Evolutionary conservation across 2,888 invertebrate genomes (phyloP).

Genomic region (Melikaiella ostensackeni): DNA sequence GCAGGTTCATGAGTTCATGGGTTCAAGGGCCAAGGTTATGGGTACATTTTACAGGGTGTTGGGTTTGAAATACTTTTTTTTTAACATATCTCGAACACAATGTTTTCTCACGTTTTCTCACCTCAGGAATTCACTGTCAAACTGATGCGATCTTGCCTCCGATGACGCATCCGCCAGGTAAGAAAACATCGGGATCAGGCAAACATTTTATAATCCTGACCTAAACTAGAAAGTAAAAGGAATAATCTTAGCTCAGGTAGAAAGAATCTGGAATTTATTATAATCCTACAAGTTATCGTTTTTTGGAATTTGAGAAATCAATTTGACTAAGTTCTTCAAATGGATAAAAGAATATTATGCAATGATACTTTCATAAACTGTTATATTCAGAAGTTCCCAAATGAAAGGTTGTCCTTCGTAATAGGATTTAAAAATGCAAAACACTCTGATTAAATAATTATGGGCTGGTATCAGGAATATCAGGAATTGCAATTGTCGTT

Average conservation of each 20-base stretch:
- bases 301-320: not conserved
- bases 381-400: too few species aligned
- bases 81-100: not conserved
- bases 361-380: too few species aligned
- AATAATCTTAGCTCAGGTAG: not conserved
- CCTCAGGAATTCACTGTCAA: slow-evolving; percentile 3
- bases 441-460: too few species aligned
- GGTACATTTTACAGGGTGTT: slow-evolving; percentile 1
- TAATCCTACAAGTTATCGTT: not conserved
- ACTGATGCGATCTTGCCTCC: not conserved
- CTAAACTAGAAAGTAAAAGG: not conserved
- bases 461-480: too few species aligned
- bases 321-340: too few species aligned
- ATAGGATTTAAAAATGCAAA: too few species aligned
- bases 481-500: too few species aligned
- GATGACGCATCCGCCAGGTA: slow-evolving; percentile 6
- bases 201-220: not conserved
- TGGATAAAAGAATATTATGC: too few species aligned
- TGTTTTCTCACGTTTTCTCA: slow-evolving; percentile 17
- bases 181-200: not conserved
- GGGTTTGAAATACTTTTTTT: not conserved
- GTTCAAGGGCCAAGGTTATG: slow-evolving; percentile 41
- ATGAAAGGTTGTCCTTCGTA: too few species aligned
- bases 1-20: slow-evolving; percentile 42
- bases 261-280: not conserved